phyloP scores from a whole-genome alignment of 2,888 invertebrate genomes.

The Heliconius sara region DNA sequence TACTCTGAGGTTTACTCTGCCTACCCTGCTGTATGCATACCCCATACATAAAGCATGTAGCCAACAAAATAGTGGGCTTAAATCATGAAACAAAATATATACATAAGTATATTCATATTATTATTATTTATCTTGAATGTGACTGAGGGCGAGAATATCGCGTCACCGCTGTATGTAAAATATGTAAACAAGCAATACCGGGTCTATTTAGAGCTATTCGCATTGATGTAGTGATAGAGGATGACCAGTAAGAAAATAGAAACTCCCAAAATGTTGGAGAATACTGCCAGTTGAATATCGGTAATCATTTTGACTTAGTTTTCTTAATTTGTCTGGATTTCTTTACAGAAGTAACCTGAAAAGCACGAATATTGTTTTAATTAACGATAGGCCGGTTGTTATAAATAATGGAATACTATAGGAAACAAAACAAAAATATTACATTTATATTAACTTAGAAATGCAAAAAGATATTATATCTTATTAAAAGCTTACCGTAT shows the following conservation, averaged over 20 bases:
- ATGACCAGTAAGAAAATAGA: conserved; percentile 96
- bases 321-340: not conserved
- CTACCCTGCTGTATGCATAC: too few relatives aligned
- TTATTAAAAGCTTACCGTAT: not conserved
- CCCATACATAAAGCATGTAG: too few relatives aligned
- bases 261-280: conserved; percentile 97
- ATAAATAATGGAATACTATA: too few relatives aligned
- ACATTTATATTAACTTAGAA: not conserved
- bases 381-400: not conserved
- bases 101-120: not conserved
- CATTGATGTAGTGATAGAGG: conserved; percentile 97
- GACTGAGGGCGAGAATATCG: not conserved
- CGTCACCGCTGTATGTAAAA: not conserved
- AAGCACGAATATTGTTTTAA: not conserved
- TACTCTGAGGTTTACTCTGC: too few relatives aligned
- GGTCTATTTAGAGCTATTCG: conserved; percentile 87
- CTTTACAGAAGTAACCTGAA: conserved; percentile 23
- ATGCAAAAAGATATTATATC: not conserved
- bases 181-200: conserved; percentile 40
- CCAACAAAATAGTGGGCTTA: too few relatives aligned
- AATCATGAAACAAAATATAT: too few relatives aligned
- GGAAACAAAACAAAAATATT: not conserved
- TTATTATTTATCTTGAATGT: too few relatives aligned
- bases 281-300: conserved; percentile 97
- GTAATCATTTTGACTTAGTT: conserved; percentile 90